Evolutionary conservation across 2,113 vertebrate species (phyloP), one percentile per base, ranked within the genome.

Genomic region (Ceyx margarethae): DNA sequence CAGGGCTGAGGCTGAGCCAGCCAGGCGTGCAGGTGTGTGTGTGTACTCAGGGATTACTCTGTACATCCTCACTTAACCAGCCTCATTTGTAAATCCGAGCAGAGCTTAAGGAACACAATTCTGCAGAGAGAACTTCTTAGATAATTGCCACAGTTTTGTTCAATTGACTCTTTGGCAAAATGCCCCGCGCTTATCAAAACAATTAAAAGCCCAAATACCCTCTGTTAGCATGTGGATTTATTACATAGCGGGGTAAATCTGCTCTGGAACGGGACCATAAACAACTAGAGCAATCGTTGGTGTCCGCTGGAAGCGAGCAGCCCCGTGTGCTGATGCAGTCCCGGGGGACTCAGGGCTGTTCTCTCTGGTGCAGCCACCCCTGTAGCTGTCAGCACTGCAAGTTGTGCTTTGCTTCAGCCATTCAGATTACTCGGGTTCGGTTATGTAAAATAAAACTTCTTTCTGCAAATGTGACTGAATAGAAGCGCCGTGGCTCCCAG

Each of bases 141-240:
- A 79, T 95, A 91, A 94, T 95, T 93, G 79, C 68, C 82, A 60
- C 77, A 6, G 64, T 82, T 87, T 81, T 82, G 79, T 92, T 94
- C 81, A 67, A 50, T 50, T 64, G 85, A 35, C 80, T 90, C 79
- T 8, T 67, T 95, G 94, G 94, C 90, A 72, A 85, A 40, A 40
- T 20, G 85, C 88, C 90, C 61, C 9, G 61, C 31, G 69, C 80
- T 93, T 88, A 86, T 90, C 93, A 94, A 64, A 95, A 78, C 90
- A 86, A 91, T 88, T 78, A 94, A 75, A 71, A 88, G 85, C 61
- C 72, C 90, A 53, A 78, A 81, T 73, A 54, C 56, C 46, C 18
- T 3, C 56, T 43, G 60, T 18, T 90, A 67, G 31, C n/a, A 2
- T 1, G 51, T 5, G 60, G 75, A 31, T 57, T 84, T 83, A 33